Conservation (phyloP, 2,888 invertebrate genomes). For the Ennomos erosarius region DNA sequence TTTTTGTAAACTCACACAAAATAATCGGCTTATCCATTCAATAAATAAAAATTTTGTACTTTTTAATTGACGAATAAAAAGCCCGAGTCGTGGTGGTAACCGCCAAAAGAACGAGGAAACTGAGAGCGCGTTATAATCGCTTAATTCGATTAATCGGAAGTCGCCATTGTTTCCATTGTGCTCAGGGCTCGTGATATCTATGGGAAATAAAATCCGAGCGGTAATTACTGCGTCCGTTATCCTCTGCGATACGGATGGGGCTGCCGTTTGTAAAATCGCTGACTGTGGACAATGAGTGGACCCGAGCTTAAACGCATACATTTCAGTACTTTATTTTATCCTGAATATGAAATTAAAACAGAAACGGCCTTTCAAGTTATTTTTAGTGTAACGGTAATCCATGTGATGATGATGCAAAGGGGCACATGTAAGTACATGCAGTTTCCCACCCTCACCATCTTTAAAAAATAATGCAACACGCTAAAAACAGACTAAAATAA, state of each 20-base stretch:
- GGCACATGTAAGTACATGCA: no score
- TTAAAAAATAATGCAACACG: background rate
- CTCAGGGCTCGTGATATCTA: constrained; percentile 49
- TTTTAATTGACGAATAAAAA: constrained; percentile 20
- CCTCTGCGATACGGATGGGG: constrained; percentile 46
- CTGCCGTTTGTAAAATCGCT: constrained; percentile 39
- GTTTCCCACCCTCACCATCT: background rate
- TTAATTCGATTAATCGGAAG: constrained; percentile 52
- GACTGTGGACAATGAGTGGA: constrained; percentile 36
- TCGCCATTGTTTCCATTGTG: constrained; percentile 45
- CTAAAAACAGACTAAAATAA: no score
- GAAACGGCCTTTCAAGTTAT: constrained; percentile 3
- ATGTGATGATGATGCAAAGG: no score
- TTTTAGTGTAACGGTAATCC: no score
- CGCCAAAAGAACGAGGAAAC: constrained; percentile 36
- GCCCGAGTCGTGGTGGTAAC: constrained; percentile 27
- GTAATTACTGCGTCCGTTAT: constrained; percentile 54
- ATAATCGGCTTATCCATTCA: background rate
- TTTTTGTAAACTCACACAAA: no score
- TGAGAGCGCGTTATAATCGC: constrained; percentile 44
- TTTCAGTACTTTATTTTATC: constrained; percentile 25
- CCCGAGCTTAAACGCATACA: constrained; percentile 25
- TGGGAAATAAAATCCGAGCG: constrained; percentile 55
- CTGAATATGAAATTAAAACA: constrained; percentile 15
- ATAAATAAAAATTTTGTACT: background rate